Evolutionary conservation across 2,797 vertebrate genomes (phyloP), one percentile per base, ranked within the genome.

Genomic region (Falco rusticolus): DNA sequence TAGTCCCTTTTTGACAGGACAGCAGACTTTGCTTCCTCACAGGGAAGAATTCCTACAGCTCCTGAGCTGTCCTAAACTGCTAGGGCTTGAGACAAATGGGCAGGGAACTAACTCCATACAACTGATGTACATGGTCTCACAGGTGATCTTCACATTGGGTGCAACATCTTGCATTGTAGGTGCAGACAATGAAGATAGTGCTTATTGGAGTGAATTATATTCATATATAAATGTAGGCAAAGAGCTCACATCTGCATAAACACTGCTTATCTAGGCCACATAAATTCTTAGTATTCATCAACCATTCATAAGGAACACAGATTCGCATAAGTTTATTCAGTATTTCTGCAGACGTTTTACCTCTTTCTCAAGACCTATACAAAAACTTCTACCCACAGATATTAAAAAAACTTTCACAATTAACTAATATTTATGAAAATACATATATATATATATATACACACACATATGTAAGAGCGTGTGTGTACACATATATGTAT

Each of bases 391-490:
- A 71, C 31, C 9, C 19, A 50, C 29, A 45, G 18, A 57, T 56
- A 25, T 70, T 57, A 48, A 89, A 60, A 60, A 13, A 61, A 31
- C 7, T 60, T 60, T 53, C 37, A 48, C 11, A 43, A 50, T 57
- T 80, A 69, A 41, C 22, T 68, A 29, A 66, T 15, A 6, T 41
- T 11, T 72, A 15, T 63, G 39, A 68, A 84, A 89, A 82, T n/a
- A 6, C 0, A 14, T 15, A 13, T 5, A 18, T 45, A 18, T 3
- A 11, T 25, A 16, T 3, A 11, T 25, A 37, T 37, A 37, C 34
- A 6, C 47, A 59, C 37, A 9, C 33, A 6, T 17, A 11, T 10
- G 1, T 61, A 47, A 45, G 12, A 50, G 29, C 43, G 13, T 39
- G 34, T 20, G 5, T 61, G 11, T 43, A 2, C 45, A 1, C 34